Conservation (phyloP, 64 coral and sea anemone species). For the Platygyra sinensis region DNA sequence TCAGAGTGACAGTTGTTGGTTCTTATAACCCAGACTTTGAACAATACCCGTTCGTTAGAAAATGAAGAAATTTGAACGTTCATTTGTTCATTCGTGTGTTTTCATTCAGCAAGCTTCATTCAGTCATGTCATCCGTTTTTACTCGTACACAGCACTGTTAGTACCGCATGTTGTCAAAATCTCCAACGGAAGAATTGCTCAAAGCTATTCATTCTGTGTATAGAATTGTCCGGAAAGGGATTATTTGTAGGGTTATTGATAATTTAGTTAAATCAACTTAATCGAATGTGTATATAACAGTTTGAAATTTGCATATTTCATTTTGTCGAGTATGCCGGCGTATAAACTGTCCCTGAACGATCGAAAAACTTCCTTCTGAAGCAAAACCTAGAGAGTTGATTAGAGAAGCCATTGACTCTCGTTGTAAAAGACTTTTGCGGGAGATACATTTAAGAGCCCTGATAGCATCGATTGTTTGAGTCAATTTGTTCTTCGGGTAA, state of each 20-base stretch:
- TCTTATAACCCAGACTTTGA: slow-evolving; percentile 28
- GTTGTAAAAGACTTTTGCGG: background rate
- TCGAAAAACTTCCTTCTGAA: background rate
- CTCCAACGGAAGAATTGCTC: background rate
- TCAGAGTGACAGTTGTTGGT: slow-evolving; percentile 13
- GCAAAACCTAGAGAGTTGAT: background rate
- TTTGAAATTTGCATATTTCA: background rate
- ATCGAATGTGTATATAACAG: slow-evolving; percentile 14
- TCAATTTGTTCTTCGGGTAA: background rate
- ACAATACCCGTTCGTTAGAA: background rate
- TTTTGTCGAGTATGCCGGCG: background rate
- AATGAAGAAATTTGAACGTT: background rate
- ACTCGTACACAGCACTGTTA: background rate
- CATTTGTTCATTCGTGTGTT: slow-evolving; percentile 12
- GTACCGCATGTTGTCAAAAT: background rate
- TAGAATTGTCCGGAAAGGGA: slow-evolving; percentile 11
- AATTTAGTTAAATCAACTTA: slow-evolving; percentile 7
- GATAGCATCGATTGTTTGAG: background rate
- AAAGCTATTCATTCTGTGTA: slow-evolving; percentile 12
- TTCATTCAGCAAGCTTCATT: background rate
- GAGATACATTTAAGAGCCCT: background rate
- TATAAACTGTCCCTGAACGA: background rate
- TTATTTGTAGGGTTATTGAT: background rate
- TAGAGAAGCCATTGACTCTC: slow-evolving; percentile 3
- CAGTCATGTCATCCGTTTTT: background rate